These are phyloP conservation scores for Conopomorpha cramerella DNA, from an alignment of 1,140 invertebrate species.

Conservation along the genomic window DNA sequence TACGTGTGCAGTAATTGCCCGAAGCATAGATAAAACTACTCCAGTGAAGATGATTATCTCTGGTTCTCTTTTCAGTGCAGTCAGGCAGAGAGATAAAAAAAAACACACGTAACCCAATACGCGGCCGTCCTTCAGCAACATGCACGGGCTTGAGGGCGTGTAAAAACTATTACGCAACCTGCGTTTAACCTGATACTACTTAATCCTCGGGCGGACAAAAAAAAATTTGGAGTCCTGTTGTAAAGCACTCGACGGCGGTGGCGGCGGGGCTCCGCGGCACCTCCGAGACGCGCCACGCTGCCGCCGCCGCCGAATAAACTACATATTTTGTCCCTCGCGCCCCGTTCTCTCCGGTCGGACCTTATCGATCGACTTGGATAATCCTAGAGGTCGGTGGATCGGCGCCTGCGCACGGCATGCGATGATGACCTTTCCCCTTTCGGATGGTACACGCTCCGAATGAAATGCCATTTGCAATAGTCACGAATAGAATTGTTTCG, in stretches of 20 bases:
- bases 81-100: constrained; percentile 2
- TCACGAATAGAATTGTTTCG: constrained; percentile 19
- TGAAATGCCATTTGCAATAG: constrained; percentile 31
- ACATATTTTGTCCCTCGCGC: constrained; percentile 14
- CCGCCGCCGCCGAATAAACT: constrained; percentile 51
- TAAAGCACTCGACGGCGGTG: constrained; percentile 8
- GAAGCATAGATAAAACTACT: too few relatives aligned
- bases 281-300: constrained; percentile 37
- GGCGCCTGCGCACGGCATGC: constrained; percentile 14
- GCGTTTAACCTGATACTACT: constrained; percentile 38
- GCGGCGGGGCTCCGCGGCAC: constrained; percentile 16
- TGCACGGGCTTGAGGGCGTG: constrained; percentile 34
- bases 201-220: constrained; percentile 30
- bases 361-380: constrained; percentile 40
- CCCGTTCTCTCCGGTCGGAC: constrained; percentile 10
- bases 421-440: constrained; percentile 19
- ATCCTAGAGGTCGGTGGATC: constrained; percentile 32
- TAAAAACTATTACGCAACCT: constrained; percentile 45
- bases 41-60: too few relatives aligned
- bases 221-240: constrained; percentile 42
- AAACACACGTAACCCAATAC: constrained; percentile 1
- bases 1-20: too few relatives aligned
- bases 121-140: constrained; percentile 1
- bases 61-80: too few relatives aligned
- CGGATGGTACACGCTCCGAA: constrained; percentile 10